phyloP scores from a whole-genome alignment of 2,113 vertebrate species.

The Ploceus nigricollis region DNA sequence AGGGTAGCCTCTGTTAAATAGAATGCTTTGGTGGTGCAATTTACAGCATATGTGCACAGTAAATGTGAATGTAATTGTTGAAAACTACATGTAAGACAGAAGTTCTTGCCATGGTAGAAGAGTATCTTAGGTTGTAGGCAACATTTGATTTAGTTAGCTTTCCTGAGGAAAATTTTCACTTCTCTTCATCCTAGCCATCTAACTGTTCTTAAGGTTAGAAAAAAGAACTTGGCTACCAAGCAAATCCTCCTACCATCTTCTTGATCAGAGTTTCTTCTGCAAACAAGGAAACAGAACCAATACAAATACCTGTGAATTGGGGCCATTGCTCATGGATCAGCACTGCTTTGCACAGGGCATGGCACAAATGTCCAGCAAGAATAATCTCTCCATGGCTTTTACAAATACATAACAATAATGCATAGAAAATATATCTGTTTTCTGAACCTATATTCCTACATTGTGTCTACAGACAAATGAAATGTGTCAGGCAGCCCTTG shows the following conservation, averaged over 20 bases:
- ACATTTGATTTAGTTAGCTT: neutral
- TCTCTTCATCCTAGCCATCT: neutral
- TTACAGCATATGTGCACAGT: neutral
- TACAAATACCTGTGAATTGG: neutral
- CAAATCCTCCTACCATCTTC: neutral
- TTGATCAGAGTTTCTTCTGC: neutral
- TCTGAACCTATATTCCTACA: neutral
- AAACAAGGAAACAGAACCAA: neutral
- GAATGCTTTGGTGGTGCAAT: neutral
- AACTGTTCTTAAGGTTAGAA: neutral
- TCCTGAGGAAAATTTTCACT: neutral
- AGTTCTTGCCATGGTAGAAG: neutral
- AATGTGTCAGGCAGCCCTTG: neutral
- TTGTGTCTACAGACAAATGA: neutral
- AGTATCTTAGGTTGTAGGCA: neutral
- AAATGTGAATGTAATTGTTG: neutral
- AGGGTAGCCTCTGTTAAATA: neutral
- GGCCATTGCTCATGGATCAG: neutral
- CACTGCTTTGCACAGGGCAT: neutral
- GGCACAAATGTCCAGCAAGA: accelerated
- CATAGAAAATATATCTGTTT: neutral
- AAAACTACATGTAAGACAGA: neutral
- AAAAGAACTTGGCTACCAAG: neutral
- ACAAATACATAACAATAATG: neutral
- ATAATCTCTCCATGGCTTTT: neutral